Percentiles rank a stretch among this genome's conserved stretches.
phyloP scores from a whole-genome alignment of 2,113 vertebrate species.

The Antechinus stuartii region DNA sequence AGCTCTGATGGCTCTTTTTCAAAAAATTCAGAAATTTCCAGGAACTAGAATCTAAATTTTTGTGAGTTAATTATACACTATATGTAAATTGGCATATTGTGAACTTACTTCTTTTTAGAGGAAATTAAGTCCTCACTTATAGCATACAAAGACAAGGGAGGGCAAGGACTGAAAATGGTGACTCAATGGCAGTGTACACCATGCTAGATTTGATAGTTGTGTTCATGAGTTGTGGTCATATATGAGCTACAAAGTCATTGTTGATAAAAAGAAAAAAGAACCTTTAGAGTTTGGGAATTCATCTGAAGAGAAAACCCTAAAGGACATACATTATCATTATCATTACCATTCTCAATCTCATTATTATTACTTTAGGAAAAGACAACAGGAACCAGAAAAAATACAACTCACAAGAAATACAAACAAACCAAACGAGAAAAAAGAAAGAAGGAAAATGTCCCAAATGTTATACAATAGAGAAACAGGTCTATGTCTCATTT shows the following conservation, averaged over 20 bases:
- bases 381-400: conserved; percentile 27
- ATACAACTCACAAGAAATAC: conserved; percentile 20
- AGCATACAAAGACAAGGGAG: conserved; percentile 38
- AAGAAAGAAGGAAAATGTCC: conserved; percentile 18
- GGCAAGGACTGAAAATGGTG: neutral
- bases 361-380: neutral
- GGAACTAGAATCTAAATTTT: neutral
- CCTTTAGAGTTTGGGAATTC: conserved; percentile 41
- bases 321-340: conserved; percentile 13
- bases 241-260: conserved; percentile 41
- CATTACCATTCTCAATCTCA: neutral
- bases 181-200: neutral
- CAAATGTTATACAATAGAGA: neutral
- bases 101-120: conserved; percentile 54
- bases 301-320: conserved; percentile 23
- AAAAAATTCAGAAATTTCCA: conserved; percentile 44
- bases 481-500: neutral
- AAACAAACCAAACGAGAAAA: conserved; percentile 43
- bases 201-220: conserved; percentile 48
- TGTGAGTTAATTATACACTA: conserved; percentile 48
- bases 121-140: conserved; percentile 62
- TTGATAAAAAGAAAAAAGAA: conserved; percentile 57
- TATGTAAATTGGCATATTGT: conserved; percentile 54
- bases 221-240: conserved; percentile 47
- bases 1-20: conserved; percentile 48